phyloP scores from a whole-genome alignment of 2,113 vertebrate species.

The Geococcyx californianus region DNA sequence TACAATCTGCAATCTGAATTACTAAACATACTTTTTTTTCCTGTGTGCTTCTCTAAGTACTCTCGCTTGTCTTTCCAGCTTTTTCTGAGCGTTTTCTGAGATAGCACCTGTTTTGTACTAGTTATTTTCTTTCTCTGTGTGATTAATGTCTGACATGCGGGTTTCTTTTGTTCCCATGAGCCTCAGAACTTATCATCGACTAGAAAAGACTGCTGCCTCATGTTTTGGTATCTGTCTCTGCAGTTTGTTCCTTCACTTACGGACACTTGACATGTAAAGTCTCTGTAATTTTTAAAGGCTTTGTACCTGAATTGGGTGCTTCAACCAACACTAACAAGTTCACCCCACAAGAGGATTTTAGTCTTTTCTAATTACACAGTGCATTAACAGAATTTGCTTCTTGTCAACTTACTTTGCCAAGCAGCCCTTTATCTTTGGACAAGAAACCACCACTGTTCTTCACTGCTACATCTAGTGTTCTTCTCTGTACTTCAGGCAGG shows the following conservation, averaged over 20 bases:
- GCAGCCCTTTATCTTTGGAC: slow-evolving; percentile 95
- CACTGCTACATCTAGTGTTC: slow-evolving; percentile 92
- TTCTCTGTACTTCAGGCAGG: slow-evolving; percentile 86
- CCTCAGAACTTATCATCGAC: not conserved
- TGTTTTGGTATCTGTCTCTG: not conserved
- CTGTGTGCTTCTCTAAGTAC: not conserved
- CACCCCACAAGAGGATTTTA: not conserved
- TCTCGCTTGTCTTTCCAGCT: not conserved
- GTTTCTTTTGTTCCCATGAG: not conserved
- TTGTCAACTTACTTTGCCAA: slow-evolving; percentile 87
- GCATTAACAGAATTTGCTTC: not conserved
- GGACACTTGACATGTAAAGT: not conserved
- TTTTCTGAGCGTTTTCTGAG: not conserved
- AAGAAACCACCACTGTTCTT: slow-evolving; percentile 95
- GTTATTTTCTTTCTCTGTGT: not conserved
- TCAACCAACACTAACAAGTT: not conserved
- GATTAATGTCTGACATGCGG: not conserved
- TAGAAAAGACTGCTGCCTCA: not conserved
- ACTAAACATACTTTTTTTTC: not conserved
- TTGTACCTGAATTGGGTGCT: not conserved
- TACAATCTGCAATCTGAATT: not conserved
- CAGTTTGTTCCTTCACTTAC: not conserved
- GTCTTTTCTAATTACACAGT: not conserved
- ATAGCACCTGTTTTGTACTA: not conserved
- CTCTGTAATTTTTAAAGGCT: not conserved